These are phyloP conservation scores for Pollimyrus isidori DNA, from an alignment of 2,113 vertebrate genomes.

Conservation along the genomic window DNA sequence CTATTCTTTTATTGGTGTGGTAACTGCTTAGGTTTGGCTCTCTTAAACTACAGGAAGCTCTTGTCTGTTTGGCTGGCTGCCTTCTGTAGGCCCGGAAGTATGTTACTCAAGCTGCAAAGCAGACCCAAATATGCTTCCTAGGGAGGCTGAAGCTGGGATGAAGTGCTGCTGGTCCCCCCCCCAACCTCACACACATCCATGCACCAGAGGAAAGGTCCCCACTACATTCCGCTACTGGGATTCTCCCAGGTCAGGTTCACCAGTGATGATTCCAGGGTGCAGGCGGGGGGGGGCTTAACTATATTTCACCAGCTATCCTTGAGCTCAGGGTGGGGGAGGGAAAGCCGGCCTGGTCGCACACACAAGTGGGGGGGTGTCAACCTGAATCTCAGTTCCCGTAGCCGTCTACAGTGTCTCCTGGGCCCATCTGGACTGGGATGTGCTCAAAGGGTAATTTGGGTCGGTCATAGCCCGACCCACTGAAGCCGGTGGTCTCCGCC, in stretches of 20 bases:
- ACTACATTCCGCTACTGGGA: background rate
- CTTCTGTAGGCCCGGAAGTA: background rate
- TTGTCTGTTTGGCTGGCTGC: background rate
- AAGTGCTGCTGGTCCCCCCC: background rate
- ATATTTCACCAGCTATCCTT: background rate
- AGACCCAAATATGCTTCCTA: background rate
- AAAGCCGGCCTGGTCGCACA: background rate
- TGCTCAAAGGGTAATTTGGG: background rate
- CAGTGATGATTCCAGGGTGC: background rate
- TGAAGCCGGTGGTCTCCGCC: background rate
- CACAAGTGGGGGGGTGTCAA: background rate
- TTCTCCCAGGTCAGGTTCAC: background rate
- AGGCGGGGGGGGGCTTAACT: background rate
- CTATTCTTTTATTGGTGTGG: background rate
- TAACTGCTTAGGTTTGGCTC: background rate
- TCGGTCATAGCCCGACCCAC: conserved; percentile 16
- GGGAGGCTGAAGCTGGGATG: background rate
- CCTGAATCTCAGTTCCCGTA: background rate
- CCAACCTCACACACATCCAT: background rate
- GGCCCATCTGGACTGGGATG: conserved; percentile 1
- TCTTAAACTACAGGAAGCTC: background rate
- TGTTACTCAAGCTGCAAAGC: background rate
- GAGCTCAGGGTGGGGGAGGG: background rate
- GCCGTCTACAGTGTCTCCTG: background rate
- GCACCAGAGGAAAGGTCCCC: background rate